Conservation (phyloP, 2,888 invertebrate species). For the Melanostoma scalare region DNA sequence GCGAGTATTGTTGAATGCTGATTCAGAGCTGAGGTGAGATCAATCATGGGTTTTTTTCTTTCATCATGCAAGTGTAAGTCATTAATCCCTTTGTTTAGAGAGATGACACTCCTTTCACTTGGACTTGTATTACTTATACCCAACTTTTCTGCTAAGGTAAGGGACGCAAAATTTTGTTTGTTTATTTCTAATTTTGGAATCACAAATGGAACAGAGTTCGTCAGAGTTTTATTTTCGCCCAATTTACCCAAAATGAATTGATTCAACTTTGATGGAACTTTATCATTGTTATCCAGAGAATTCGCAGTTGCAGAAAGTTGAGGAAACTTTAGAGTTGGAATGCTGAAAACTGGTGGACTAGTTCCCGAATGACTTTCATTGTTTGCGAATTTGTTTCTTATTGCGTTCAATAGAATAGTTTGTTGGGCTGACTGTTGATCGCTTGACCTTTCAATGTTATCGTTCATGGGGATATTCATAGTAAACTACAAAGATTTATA, state of each 20-base stretch:
- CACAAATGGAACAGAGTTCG: slow-evolving; percentile 72
- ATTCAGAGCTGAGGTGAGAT: slow-evolving; percentile 77
- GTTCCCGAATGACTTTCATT: slow-evolving; percentile 51
- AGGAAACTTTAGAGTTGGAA: slow-evolving; percentile 69
- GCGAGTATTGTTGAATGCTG: slow-evolving; percentile 21
- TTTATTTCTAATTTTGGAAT: slow-evolving; percentile 69
- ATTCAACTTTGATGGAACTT: slow-evolving; percentile 68
- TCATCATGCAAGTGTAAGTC: slow-evolving; percentile 47
- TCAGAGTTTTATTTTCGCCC: slow-evolving; percentile 46
- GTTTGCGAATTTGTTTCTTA: slow-evolving; percentile 74
- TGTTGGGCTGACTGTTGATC: slow-evolving; percentile 47
- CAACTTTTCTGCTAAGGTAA: slow-evolving; percentile 46
- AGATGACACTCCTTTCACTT: slow-evolving; percentile 16
- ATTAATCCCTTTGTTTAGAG: slow-evolving; percentile 37
- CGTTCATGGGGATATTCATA: slow-evolving; percentile 49
- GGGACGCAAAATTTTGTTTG: slow-evolving; percentile 27
- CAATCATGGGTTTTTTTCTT: slow-evolving; percentile 73
- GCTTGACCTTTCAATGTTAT: background rate
- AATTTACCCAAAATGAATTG: slow-evolving; percentile 74
- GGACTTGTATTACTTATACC: slow-evolving; percentile 24
- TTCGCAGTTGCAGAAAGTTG: slow-evolving; percentile 1
- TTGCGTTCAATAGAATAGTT: slow-evolving; percentile 74
- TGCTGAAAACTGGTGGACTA: slow-evolving; percentile 74
- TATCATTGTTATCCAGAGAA: background rate
- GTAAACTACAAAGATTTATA: background rate